These are phyloP conservation scores for Trissolcus japonicus DNA, from an alignment of 2,888 invertebrate species.

Conservation along the genomic window DNA sequence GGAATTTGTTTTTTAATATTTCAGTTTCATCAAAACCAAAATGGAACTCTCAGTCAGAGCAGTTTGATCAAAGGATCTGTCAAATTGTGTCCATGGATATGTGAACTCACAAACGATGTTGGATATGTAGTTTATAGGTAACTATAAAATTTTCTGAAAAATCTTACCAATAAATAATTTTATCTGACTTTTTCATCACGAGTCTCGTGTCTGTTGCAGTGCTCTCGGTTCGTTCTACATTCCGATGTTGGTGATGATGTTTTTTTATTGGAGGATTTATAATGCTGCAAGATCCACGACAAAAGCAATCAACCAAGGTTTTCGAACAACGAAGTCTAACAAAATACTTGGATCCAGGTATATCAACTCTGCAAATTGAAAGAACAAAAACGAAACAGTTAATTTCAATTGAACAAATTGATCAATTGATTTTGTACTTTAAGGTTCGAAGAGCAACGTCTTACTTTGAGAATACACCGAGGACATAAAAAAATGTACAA, in stretches of 20 bases:
- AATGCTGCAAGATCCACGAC: constrained; percentile 94
- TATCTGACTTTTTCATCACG: constrained; percentile 40
- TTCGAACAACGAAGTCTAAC: constrained; percentile 88
- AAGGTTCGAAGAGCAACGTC: constrained; percentile 91
- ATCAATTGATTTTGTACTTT: no score
- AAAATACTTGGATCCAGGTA: constrained; percentile 75
- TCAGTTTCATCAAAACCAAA: no score
- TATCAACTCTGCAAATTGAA: not conserved
- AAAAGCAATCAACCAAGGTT: constrained; percentile 94
- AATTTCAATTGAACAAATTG: no score
- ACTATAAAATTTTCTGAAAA: constrained; percentile 3
- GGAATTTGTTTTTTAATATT: no score
- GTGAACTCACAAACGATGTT: constrained; percentile 94
- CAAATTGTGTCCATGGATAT: constrained; percentile 87
- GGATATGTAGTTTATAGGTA: constrained; percentile 93
- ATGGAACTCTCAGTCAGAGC: no score
- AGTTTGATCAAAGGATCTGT: constrained; percentile 79
- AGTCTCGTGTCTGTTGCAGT: constrained; percentile 76
- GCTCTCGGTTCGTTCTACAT: constrained; percentile 98
- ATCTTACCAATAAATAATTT: constrained; percentile 6
- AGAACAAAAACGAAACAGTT: no score
- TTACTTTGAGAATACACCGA: constrained; percentile 93
- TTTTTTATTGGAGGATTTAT: constrained; percentile 98
- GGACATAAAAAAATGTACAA: constrained; percentile 83
- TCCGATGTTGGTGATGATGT: constrained; percentile 98